phyloP scores from a whole-genome alignment of 2,797 vertebrate species.

The Apogon hyalosoma region DNA sequence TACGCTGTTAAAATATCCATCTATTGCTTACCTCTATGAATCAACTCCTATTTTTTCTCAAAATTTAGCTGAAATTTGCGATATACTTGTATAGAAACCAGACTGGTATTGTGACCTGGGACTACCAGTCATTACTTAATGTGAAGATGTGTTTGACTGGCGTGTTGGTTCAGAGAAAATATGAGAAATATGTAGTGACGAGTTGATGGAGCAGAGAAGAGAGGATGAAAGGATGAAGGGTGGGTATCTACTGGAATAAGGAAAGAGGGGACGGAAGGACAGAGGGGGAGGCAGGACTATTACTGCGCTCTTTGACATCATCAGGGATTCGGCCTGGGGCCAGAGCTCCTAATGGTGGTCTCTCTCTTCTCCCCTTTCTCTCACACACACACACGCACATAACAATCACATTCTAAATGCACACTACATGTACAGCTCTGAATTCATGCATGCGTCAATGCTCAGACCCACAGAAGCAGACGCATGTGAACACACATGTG shows the following conservation, averaged over 20 bases:
- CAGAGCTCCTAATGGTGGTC: slow-evolving; percentile 65
- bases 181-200: slow-evolving; percentile 28
- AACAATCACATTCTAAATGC: slow-evolving; percentile 53
- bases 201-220: slow-evolving; percentile 44
- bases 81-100: too few species aligned
- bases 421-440: slow-evolving; percentile 63
- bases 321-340: slow-evolving; percentile 68
- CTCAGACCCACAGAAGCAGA: slow-evolving; percentile 59
- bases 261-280: slow-evolving; percentile 28
- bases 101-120: background rate
- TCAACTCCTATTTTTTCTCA: too few species aligned
- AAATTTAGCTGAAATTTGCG: too few species aligned
- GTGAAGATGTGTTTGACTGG: slow-evolving; percentile 4
- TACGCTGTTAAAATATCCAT: too few species aligned
- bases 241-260: slow-evolving; percentile 36
- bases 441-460: slow-evolving; percentile 57
- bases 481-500: slow-evolving; percentile 47
- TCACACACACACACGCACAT: slow-evolving; percentile 41
- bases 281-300: slow-evolving; percentile 50
- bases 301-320: slow-evolving; percentile 71
- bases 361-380: slow-evolving; percentile 38
- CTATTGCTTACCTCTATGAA: too few species aligned
- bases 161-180: slow-evolving; percentile 40
- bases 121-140: slow-evolving; percentile 27
- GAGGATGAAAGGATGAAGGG: slow-evolving; percentile 24